Evolutionary conservation across 2,888 invertebrate species (phyloP), one percentile per base, ranked within the genome.

Genomic region (Maniola hyperantus): DNA sequence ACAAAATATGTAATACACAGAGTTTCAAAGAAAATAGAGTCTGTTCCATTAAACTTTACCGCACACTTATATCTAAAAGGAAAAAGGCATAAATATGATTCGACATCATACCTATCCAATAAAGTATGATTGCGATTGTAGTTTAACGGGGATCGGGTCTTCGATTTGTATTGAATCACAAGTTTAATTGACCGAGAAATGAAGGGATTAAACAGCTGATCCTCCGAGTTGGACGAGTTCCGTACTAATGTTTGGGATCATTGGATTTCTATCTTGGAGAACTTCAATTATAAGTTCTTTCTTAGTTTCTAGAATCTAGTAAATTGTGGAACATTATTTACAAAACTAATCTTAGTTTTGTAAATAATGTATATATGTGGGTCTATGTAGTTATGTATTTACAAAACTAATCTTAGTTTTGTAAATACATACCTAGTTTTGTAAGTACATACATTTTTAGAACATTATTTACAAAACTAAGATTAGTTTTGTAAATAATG

Each of bases 181-280:
- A 73, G 87, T 87, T 91, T 91, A 91, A 91, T 89, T 91, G 89
- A 81, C 85, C 90, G 87, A 82, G 83, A 91, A 91, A 91, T 89
- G 86, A 88, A 88, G 87, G 89, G 89, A 89, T 89, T 91, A 89
- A 85, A 81, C 83, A 79, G 78, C 77, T 76, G 79, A 78, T 79
- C 80, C 80, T 18, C 78, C 71, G 75, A 69, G 68, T 71, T 70
- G 65, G 66, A 70, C 6, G 67, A 67, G 69, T 60, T 68, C 64
- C 59, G 65, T 71, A 71, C 67, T 62, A 69, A 67, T 68, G 70
- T 69, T 68, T 71, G 62, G 68, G 72, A 71, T 72, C 68, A 72
- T 73, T 73, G 69, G 72, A 73, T 72, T 75, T 69, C 71, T 72
- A 69, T 71, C 73, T 69, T 39, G 39, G 58, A 63, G 58, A 71